Conservation (phyloP, 92 coral and sea anemone species). For the Paragorgia papillata region DNA sequence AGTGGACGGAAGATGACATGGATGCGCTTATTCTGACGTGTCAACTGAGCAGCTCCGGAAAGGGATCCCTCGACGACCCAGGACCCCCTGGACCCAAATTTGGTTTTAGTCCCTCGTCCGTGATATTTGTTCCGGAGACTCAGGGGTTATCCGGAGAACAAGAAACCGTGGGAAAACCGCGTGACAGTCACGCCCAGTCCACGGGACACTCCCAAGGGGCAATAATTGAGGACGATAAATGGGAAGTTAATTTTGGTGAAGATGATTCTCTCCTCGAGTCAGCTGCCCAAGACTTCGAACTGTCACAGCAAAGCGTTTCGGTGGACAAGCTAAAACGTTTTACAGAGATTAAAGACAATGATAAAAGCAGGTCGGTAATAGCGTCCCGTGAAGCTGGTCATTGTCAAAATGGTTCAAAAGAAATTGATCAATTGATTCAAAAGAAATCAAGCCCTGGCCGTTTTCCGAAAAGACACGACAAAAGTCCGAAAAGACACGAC, state of each 20-base stretch:
- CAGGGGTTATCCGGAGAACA: slow-evolving; percentile 4
- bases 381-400: background rate
- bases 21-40: slow-evolving; percentile 41
- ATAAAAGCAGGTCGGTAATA: background rate
- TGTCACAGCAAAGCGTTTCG: slow-evolving; percentile 13
- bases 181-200: background rate
- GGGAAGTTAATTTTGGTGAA: slow-evolving; percentile 16
- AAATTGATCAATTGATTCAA: too few relatives aligned
- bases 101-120: slow-evolving; percentile 34
- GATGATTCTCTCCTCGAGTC: slow-evolving; percentile 39
- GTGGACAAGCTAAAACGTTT: background rate
- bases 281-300: slow-evolving; percentile 33
- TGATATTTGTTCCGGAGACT: slow-evolving; percentile 21
- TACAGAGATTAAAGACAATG: background rate
- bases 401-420: too few relatives aligned
- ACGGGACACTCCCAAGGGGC: background rate
- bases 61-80: slow-evolving; percentile 40
- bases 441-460: too few relatives aligned
- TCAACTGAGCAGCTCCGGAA: slow-evolving; percentile 40
- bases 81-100: slow-evolving; percentile 10
- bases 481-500: background rate
- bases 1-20: slow-evolving; percentile 46
- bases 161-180: background rate
- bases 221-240: background rate
- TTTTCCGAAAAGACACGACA: too few relatives aligned